Percentiles rank a stretch among this genome's conserved stretches.
Conservation (phyloP, 2,888 invertebrate genomes). For the Panzeria rudis region DNA sequence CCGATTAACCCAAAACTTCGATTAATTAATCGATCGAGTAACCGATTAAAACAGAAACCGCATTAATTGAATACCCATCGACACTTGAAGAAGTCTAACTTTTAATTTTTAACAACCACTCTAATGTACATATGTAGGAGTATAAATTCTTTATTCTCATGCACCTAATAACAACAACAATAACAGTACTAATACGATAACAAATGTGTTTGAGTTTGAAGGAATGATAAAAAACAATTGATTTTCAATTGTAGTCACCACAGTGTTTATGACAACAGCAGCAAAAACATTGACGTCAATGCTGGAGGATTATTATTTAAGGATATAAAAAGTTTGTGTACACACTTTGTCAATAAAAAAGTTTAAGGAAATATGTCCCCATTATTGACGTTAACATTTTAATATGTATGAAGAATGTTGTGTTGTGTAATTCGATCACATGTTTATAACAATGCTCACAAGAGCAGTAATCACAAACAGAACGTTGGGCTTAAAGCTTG, state of each 20-base stretch:
- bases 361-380: background rate
- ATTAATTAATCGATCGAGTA: too few relatives aligned
- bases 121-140: background rate
- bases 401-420: too few relatives aligned
- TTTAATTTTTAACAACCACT: too few relatives aligned
- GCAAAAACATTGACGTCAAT: constrained; percentile 48
- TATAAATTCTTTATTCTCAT: background rate
- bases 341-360: constrained; percentile 18
- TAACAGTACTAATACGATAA: background rate
- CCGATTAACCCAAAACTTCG: too few relatives aligned
- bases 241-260: constrained; percentile 32
- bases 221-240: constrained; percentile 10
- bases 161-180: constrained; percentile 17
- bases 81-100: too few relatives aligned
- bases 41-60: too few relatives aligned
- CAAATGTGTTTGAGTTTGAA: background rate
- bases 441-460: too few relatives aligned
- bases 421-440: too few relatives aligned
- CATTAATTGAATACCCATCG: too few relatives aligned
- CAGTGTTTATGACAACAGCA: constrained; percentile 14
- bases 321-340: constrained; percentile 20
- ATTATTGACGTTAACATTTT: too few relatives aligned
- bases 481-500: too few relatives aligned
- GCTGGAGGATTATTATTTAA: constrained; percentile 38
- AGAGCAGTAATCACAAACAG: too few relatives aligned